Evolutionary conservation across 2,888 invertebrate genomes (phyloP), one percentile per base, ranked within the genome.

Genomic region (Cabera pusaria): DNA sequence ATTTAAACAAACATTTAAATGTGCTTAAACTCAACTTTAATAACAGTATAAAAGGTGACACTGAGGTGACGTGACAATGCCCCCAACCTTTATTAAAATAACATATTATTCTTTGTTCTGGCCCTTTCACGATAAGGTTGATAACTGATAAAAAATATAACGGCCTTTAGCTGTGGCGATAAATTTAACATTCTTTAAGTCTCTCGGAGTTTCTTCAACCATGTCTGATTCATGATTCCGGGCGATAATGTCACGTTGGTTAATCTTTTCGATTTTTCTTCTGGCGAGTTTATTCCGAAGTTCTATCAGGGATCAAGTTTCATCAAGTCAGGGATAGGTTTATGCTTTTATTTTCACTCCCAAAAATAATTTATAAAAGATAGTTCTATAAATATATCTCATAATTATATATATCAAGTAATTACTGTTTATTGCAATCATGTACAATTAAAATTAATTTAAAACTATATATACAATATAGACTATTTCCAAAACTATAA

Each of bases 71-170:
- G 10, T 14, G 11, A 2, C 6, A 11, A n/a, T 33, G 23, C 14
- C 22, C 27, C 16, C 16, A 11, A 20, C n/a, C 21, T 25, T 31
- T 31, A 31, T 6, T 20, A 10, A 20, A 22, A 27, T 26, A 29
- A 31, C 40, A 48, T 25, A 31, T 28, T 38, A 20, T 22, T 18
- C 19, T 28, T 8, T 27, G 8, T 27, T 21, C 25, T 16, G 17
- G n/a, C 38, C 38, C 27, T 32, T 25, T 19, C 6, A 22, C 26
- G 23, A 31, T 36, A 22, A 42, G 18, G 14, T 22, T 31, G 26
- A 26, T 36, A 42, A 32, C 41, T 23, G 35, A 42, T 42, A 28
- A 26, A 26, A 26, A 41, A 42, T 42, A 42, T 36, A 41, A 19
- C 2, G 14, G 17, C 17, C 10, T 25, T 40, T 9, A 23, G 10